These are phyloP conservation scores for Epiblema foenella DNA, from an alignment of 2,888 invertebrate species.

Conservation along the genomic window DNA sequence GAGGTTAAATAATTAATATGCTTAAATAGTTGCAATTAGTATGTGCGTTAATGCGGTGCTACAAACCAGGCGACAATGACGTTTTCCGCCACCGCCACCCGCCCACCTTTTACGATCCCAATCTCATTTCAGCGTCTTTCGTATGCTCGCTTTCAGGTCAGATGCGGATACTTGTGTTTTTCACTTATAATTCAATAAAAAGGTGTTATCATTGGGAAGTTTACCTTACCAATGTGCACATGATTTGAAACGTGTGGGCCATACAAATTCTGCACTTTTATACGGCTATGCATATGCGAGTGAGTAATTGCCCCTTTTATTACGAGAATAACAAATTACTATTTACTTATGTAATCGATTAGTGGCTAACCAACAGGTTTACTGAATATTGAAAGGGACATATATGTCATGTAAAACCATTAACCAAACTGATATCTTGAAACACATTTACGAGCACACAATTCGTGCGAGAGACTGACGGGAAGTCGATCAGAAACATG, in stretches of 20 bases:
- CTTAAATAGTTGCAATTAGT: too few relatives aligned
- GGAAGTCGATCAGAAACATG: background rate
- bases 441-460: too few relatives aligned
- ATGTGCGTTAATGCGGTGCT: too few relatives aligned
- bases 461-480: too few relatives aligned
- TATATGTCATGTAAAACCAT: background rate
- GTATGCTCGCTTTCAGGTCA: background rate
- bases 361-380: constrained; percentile 7
- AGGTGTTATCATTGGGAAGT: background rate
- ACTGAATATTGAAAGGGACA: background rate
- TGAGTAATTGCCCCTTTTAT: constrained; percentile 18
- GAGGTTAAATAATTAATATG: too few relatives aligned
- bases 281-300: constrained; percentile 28
- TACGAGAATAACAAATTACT: constrained; percentile 9
- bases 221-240: background rate
- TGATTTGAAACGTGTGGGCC: constrained; percentile 5
- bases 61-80: too few relatives aligned
- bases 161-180: too few relatives aligned
- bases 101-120: too few relatives aligned
- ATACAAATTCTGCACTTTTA: constrained; percentile 21
- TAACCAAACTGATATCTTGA: background rate
- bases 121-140: background rate
- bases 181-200: too few relatives aligned
- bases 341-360: background rate
- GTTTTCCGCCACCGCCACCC: too few relatives aligned